A percentile compares a stretch with the other conserved stretches of the same genome.
Evolutionary conservation across 2,797 vertebrate genomes (phyloP).

Genomic region (Steatocranus sp.): DNA sequence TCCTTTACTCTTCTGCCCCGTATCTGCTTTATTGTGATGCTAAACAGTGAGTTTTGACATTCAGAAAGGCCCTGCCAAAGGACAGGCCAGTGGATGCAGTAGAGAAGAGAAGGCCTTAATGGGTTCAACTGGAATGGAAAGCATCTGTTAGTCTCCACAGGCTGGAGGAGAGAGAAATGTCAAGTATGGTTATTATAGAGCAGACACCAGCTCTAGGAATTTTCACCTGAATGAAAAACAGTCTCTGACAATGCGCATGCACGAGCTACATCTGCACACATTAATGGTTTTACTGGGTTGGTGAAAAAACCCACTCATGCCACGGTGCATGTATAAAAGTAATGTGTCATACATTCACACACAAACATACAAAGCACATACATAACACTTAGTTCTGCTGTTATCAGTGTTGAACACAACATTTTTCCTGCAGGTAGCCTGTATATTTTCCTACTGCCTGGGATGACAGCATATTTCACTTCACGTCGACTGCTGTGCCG

Average conservation of each 20-base stretch:
- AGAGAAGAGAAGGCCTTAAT: constrained; percentile 63
- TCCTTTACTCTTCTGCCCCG: constrained; percentile 30
- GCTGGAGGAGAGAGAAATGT: constrained; percentile 62
- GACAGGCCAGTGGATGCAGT: constrained; percentile 54
- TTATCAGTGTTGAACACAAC: not conserved
- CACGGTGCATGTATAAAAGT: not conserved
- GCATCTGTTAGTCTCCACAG: constrained; percentile 62
- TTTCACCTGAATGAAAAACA: constrained; percentile 57
- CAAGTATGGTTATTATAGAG: constrained; percentile 64
- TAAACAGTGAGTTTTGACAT: constrained; percentile 66
- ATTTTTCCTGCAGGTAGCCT: not conserved
- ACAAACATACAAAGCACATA: not conserved
- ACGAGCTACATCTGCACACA: constrained; percentile 14
- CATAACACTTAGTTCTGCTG: not conserved
- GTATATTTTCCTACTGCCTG: not conserved
- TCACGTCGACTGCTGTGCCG: not conserved
- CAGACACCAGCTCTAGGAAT: constrained; percentile 39
- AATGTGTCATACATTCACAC: not conserved
- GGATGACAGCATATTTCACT: not conserved
- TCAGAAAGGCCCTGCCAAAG: constrained; percentile 56
- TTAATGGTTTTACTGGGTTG: constrained; percentile 3
- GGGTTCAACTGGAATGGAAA: constrained; percentile 71
- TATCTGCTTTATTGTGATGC: constrained; percentile 63
- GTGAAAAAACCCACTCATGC: constrained; percentile 9
- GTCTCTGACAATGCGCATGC: constrained; percentile 34